Evolutionary conservation across 2,888 invertebrate genomes (phyloP).

Genomic region (Salticus scenicus): DNA sequence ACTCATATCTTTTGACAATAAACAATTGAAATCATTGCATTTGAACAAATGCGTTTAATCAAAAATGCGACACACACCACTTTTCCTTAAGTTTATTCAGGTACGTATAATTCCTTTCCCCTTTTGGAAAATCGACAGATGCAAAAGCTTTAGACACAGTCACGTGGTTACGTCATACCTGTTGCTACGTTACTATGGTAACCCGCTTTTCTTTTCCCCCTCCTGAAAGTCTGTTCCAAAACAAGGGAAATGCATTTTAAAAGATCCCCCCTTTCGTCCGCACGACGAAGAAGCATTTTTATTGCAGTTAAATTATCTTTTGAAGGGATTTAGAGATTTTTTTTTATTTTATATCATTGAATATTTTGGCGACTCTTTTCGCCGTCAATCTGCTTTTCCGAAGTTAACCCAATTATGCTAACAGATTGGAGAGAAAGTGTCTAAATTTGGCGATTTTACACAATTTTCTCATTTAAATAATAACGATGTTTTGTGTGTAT

Average conservation of each 20-base stretch:
- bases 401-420: slow-evolving; percentile 48
- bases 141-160: slow-evolving; percentile 49
- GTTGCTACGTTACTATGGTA: slow-evolving; percentile 59
- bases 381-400: slow-evolving; percentile 24
- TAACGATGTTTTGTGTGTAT: too few species aligned
- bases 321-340: slow-evolving; percentile 47
- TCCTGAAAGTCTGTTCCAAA: slow-evolving; percentile 14
- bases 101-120: neutral
- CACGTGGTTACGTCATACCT: slow-evolving; percentile 65
- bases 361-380: slow-evolving; percentile 34
- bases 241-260: slow-evolving; percentile 63
- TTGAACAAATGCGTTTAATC: too few species aligned
- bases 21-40: too few species aligned
- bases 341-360: slow-evolving; percentile 18
- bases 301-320: slow-evolving; percentile 58
- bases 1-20: too few species aligned
- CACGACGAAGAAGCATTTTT: slow-evolving; percentile 48
- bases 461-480: too few species aligned
- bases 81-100: neutral
- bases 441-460: slow-evolving; percentile 29
- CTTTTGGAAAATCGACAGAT: slow-evolving; percentile 49
- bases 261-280: slow-evolving; percentile 21
- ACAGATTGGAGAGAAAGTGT: neutral
- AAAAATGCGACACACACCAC: slow-evolving; percentile 26
- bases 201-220: slow-evolving; percentile 42